phyloP scores from a whole-genome alignment of 2,797 vertebrate genomes.

The Hafferia zeledoni region DNA sequence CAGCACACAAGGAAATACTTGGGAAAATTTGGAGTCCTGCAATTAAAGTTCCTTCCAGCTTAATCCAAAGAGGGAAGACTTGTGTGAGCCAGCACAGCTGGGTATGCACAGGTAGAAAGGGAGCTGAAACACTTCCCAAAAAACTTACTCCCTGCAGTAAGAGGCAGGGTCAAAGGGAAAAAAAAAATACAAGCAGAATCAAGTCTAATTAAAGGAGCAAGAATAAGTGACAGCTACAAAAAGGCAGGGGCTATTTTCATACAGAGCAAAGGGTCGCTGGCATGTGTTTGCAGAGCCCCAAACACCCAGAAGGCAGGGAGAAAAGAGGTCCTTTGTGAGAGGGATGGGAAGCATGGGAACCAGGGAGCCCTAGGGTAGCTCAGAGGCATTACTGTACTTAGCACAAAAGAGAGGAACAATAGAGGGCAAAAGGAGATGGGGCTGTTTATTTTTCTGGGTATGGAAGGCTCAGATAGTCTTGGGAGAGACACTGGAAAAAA shows the following conservation, averaged over 20 bases:
- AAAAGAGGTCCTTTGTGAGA: conserved; percentile 23
- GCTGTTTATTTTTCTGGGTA: background rate
- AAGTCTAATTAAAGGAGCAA: conserved; percentile 30
- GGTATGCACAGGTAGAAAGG: background rate
- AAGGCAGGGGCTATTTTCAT: conserved; percentile 31
- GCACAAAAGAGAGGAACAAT: conserved; percentile 31
- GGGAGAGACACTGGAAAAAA: background rate
- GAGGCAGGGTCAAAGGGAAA: background rate
- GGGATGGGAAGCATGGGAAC: conserved; percentile 22
- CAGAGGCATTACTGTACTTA: conserved; percentile 19
- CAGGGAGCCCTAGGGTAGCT: conserved; percentile 1
- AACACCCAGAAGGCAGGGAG: background rate
- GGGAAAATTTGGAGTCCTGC: background rate
- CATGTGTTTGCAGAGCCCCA: background rate
- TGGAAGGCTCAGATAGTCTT: background rate
- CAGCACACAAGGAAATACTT: background rate
- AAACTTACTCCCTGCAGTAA: background rate
- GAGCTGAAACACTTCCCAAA: background rate
- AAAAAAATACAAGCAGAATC: background rate
- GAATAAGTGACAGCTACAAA: conserved; percentile 14
- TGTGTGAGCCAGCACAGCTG: background rate
- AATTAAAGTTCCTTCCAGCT: background rate
- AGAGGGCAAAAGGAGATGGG: conserved; percentile 12
- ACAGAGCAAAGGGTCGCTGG: background rate
- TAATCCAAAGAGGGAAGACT: background rate